Evolutionary conservation across 1,140 invertebrate genomes (phyloP).

Genomic region (Drosophila teissieri): DNA sequence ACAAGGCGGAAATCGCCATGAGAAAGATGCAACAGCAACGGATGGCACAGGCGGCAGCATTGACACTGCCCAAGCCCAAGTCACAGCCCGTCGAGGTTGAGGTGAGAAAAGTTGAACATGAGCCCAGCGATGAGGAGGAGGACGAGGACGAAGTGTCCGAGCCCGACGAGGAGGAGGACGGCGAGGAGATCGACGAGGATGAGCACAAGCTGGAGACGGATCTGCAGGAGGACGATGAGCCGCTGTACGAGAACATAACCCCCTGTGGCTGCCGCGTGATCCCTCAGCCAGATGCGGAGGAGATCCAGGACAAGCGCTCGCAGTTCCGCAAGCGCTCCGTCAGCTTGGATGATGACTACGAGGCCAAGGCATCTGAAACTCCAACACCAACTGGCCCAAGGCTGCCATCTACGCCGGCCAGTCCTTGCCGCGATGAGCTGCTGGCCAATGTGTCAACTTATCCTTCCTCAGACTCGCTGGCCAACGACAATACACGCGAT

Average conservation of each 20-base stretch:
- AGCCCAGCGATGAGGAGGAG: constrained; percentile 56
- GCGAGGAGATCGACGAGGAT: constrained; percentile 27
- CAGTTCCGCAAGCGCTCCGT: constrained; percentile 88
- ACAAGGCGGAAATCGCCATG: constrained; percentile 74
- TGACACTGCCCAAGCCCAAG: constrained; percentile 62
- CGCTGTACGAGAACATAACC: constrained; percentile 75
- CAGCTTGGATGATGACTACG: constrained; percentile 85
- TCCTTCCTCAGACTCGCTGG: constrained; percentile 91
- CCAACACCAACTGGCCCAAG: constrained; percentile 42
- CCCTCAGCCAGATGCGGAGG: background rate
- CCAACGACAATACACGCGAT: constrained; percentile 90
- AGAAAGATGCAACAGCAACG: constrained; percentile 71
- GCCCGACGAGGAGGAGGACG: constrained; percentile 37
- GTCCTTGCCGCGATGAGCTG: constrained; percentile 84
- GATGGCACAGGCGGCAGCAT: constrained; percentile 61
- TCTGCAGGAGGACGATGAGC: constrained; percentile 66
- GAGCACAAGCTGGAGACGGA: constrained; percentile 39
- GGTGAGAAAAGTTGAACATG: constrained; percentile 63
- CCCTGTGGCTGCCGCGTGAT: constrained; percentile 57
- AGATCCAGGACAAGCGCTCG: constrained; percentile 50
- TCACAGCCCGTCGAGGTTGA: constrained; percentile 59
- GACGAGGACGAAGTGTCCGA: constrained; percentile 47
- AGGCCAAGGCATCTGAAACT: constrained; percentile 1
- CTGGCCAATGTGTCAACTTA: constrained; percentile 87
- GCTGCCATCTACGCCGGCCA: constrained; percentile 85